Evolutionary conservation across 2,797 vertebrate genomes (phyloP), one percentile per base, ranked within the genome.

Genomic region (Neosilurus hyrtlii): DNA sequence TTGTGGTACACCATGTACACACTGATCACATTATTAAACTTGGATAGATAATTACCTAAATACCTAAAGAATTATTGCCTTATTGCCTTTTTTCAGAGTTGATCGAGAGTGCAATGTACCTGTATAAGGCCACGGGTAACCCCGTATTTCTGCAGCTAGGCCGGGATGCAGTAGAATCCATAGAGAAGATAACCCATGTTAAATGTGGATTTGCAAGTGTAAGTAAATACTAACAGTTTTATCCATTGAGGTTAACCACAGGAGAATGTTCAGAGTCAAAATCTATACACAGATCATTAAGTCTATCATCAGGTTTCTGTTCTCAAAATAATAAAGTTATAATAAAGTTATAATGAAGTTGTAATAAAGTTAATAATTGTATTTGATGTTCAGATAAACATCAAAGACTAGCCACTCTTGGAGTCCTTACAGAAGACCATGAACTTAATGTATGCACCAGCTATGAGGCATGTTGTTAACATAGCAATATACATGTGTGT

Each of bases 91-190:
- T 91, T 90, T 37, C 95, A 99, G 98, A 99, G 92, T 90, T 99
- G 81, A 96, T 99, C 3, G 98, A 99, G 89, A 99, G 98, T 0
- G 98, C 98, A 0, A 98, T 99, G 97, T 99, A 99, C 88, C 94
- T 99, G 89, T 99, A 97, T 89, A 96, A 95, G 63, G 97, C 97
- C 1, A 99, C 97, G 0, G 95, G 93, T 49, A 97, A 99, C 87
- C 96, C 97, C 86, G 96, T 92, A 0, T 96, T 97, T 73, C 89
- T 99, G 66, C 96, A 99, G 88, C 91, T 99, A 15, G 98, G 98
- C 59, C 94, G 96, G 62, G 97, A 99, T 0, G 97, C 95, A 0
- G 92, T 99, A 81, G 97, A 99, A 89, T 97, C 97, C 61, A 97
- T 99, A 0, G 98, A 99, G 89, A 96, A 91, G 87, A 97, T 99